Evolutionary conservation across 2,797 vertebrate species (phyloP), one percentile per base, ranked within the genome.

Genomic region (Enteromius argenteus): DNA sequence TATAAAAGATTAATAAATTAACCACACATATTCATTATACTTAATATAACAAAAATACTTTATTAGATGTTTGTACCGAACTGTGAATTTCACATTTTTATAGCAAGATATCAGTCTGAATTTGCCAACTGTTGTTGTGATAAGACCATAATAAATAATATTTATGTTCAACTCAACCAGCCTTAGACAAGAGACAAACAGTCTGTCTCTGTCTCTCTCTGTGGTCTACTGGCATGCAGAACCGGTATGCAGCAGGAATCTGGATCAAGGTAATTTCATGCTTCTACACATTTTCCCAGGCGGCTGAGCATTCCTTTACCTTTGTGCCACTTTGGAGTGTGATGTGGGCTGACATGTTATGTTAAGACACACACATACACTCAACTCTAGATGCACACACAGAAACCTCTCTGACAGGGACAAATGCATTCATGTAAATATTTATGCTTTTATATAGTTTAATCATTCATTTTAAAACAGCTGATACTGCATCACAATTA

Each of bases 181-280:
- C 46, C 27, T 32, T 68, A 67, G 62, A 66, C 42, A 21, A 66
- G 77, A 79, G 77, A 79, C 60, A 67, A 66, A 32, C 77, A 15
- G 77, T 84, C 46, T 73, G 35, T 80, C 37, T 58, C 64, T 80
- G 11, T 75, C 66, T 49, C 60, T 81, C 19, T 77, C 78, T 84
- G 51, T 82, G 74, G 42, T 76, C 76, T 56, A 60, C 89, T 92
- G 88, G 77, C 77, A 64, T 91, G 94, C 89, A 91, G 89, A 92
- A 89, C 92, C 93, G 93, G 93, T 94, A 95, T 94, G 94, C 93
- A 71, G 90, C 91, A 94, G 93, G 92, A 95, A 94, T 94, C 93
- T 94, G 94, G 93, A 94, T 94, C 93, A 95, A 94, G 93, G 94
- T 94, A 92, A 94, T 95, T 95, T 95, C 94, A 95, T 93, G 93